phyloP scores from a whole-genome alignment of 53 echinoderm and acorn worm species.

The Antedon mediterranea region DNA sequence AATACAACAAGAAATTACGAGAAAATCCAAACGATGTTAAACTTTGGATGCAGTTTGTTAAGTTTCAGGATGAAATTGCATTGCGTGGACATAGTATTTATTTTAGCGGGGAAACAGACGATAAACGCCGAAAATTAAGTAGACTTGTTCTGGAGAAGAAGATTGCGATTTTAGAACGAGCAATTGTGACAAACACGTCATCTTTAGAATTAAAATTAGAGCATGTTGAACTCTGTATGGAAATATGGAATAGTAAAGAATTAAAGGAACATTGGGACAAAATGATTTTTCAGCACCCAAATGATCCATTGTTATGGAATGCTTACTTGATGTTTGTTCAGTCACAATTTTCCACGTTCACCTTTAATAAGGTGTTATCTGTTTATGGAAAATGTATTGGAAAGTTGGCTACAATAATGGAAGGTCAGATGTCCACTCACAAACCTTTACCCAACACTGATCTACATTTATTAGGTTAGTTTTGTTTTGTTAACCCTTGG shows the following conservation, averaged over 20 bases:
- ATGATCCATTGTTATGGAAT: slow-evolving; percentile 46
- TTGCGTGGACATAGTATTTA: background rate
- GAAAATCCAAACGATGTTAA: slow-evolving; percentile 56
- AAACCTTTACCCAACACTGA: slow-evolving; percentile 4
- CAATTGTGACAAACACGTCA: slow-evolving; percentile 47
- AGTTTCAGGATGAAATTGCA: slow-evolving; percentile 59
- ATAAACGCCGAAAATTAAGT: slow-evolving; percentile 3
- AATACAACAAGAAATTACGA: slow-evolving; percentile 50
- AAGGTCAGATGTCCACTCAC: background rate
- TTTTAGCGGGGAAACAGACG: background rate
- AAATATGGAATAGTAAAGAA: slow-evolving; percentile 40
- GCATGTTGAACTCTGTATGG: slow-evolving; percentile 52
- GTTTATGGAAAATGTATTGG: slow-evolving; percentile 53
- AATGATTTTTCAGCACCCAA: slow-evolving; percentile 39
- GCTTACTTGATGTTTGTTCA: slow-evolving; percentile 58
- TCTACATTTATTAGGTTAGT: background rate
- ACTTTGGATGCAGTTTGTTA: slow-evolving; percentile 66
- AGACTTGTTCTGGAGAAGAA: slow-evolving; percentile 51
- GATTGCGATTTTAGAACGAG: slow-evolving; percentile 71
- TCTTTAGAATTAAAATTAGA: slow-evolving; percentile 51
- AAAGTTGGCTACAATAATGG: slow-evolving; percentile 4
- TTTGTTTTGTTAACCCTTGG: too few species aligned
- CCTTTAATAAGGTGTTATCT: slow-evolving; percentile 41
- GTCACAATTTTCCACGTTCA: slow-evolving; percentile 46
- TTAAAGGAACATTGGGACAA: slow-evolving; percentile 48